A percentile compares a stretch with the other conserved stretches of the same genome.
These are phyloP conservation scores for Thera britannica DNA, from an alignment of 2,888 invertebrate species.

Conservation along the genomic window DNA sequence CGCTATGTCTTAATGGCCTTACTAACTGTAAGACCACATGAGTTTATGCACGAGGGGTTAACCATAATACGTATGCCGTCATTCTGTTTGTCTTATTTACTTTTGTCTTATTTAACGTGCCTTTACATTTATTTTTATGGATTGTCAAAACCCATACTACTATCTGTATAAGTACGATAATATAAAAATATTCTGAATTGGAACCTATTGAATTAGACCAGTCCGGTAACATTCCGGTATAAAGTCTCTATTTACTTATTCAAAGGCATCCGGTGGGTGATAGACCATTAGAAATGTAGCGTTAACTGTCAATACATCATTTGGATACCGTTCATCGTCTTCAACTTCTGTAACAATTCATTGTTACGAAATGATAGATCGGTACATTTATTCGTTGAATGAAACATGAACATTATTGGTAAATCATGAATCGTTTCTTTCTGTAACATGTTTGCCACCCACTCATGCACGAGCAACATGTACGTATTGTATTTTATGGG, in stretches of 20 bases:
- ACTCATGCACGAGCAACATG: constrained; percentile 43
- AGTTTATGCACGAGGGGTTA: constrained; percentile 63
- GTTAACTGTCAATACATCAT: constrained; percentile 46
- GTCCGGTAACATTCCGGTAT: constrained; percentile 36
- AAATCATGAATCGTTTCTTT: constrained; percentile 49
- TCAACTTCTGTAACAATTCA: constrained; percentile 57
- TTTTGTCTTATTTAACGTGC: constrained; percentile 9
- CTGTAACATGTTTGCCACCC: constrained; percentile 58
- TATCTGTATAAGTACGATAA: constrained; percentile 33
- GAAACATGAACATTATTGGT: constrained; percentile 58
- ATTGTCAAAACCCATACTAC: constrained; percentile 24
- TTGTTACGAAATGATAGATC: constrained; percentile 69
- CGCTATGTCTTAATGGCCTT: constrained; percentile 71
- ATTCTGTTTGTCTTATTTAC: constrained; percentile 14
- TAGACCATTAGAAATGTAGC: constrained; percentile 34
- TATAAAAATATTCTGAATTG: constrained; percentile 30
- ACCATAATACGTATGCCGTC: constrained; percentile 44
- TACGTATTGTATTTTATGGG: not conserved
- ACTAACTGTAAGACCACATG: constrained; percentile 71
- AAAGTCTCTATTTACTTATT: constrained; percentile 39
- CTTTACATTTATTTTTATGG: constrained; percentile 20
- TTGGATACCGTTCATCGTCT: constrained; percentile 49
- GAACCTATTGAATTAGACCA: constrained; percentile 34
- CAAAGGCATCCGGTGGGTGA: constrained; percentile 37
- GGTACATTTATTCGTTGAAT: constrained; percentile 67